Base-by-base conservation (phyloP, 1,140 invertebrate species). In the Prorops nasuta region DNA sequence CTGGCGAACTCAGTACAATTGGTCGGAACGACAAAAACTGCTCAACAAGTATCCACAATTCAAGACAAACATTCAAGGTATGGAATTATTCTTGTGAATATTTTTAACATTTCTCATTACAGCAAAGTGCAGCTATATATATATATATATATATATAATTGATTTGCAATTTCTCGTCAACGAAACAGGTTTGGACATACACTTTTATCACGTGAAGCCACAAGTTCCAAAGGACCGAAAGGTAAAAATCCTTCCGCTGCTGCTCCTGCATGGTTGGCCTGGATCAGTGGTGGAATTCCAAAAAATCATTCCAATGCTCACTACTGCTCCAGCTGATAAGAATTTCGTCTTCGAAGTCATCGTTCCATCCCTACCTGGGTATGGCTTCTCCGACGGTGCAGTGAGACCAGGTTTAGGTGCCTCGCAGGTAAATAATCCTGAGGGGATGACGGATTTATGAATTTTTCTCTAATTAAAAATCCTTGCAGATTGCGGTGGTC, bases 251-350 rank as follows among this genome's bases (percentile, higher is more conserved):
- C 53, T 88, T 2, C 90, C 90, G 0, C 35, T 94, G 16, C 61
- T 96, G 1, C 17, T 96, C 1, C 59, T 92, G 3, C 92, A 96
- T 64, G 93, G 94, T 12, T 97, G 93, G 94, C 94, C 94, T 2
- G 92, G 94, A 19, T 91, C 89, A 0, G 79, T 95, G 2, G 79
- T 88, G 8, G 92, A 96, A 71, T 95, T 94, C 67, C 88, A 90
- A 54, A 87, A 91, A 60, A 78, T 92, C 1, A 86, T 92, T 49
- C 89, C 90, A 0, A 31, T 88, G 16, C 60, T 94, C 9, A 88
- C 82, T 0, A 82, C 76, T 7, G 78, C 79, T 0, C 72, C 75
- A 48, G 51, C 72, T 1, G 78, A 76, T 4, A 69, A 74, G 10
- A 77, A 87, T 47, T 85, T 88, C 50, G 88, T 89, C 3, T 94